Percentiles rank a stretch among this genome's conserved stretches.
These are phyloP conservation scores for Acestrorhynchus altus DNA, from an alignment of 2,797 vertebrate genomes.

Conservation along the genomic window DNA sequence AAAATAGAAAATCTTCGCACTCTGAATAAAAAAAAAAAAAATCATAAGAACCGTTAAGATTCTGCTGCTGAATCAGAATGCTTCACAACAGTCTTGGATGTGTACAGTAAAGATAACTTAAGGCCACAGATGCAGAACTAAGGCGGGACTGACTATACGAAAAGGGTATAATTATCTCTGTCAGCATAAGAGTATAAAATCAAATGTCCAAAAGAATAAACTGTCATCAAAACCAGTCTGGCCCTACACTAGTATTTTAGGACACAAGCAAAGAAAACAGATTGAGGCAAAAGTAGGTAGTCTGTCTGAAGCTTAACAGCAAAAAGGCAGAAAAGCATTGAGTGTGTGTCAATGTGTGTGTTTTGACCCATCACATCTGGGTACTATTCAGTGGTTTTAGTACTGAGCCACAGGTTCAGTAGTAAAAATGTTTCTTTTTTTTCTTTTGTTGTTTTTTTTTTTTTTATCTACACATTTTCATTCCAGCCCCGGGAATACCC, in stretches of 20 bases:
- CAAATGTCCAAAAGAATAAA: not conserved
- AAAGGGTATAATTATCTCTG: not conserved
- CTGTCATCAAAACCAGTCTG: not conserved
- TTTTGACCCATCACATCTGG: conserved; percentile 48
- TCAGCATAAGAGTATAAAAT: not conserved
- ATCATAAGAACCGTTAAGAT: not conserved
- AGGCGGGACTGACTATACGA: conserved; percentile 26
- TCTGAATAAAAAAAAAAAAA: no score
- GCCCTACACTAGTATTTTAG: not conserved
- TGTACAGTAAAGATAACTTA: not conserved
- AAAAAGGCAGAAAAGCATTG: conserved; percentile 17
- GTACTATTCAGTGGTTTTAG: conserved; percentile 63
- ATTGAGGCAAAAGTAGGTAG: conserved; percentile 7
- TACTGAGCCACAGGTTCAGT: conserved; percentile 68
- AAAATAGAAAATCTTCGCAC: not conserved
- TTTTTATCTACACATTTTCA: conserved; percentile 16
- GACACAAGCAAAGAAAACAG: not conserved
- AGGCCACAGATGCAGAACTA: conserved; percentile 34
- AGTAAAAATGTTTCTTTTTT: conserved; percentile 51
- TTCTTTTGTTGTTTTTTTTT: not conserved
- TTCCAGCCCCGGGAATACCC: conserved; percentile 52
- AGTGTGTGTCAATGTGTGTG: conserved; percentile 16
- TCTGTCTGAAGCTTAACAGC: conserved; percentile 18
- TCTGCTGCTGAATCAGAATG: not conserved
- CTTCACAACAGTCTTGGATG: not conserved